phyloP scores from a whole-genome alignment of 2,888 invertebrate genomes.

The Sturmia bella region DNA sequence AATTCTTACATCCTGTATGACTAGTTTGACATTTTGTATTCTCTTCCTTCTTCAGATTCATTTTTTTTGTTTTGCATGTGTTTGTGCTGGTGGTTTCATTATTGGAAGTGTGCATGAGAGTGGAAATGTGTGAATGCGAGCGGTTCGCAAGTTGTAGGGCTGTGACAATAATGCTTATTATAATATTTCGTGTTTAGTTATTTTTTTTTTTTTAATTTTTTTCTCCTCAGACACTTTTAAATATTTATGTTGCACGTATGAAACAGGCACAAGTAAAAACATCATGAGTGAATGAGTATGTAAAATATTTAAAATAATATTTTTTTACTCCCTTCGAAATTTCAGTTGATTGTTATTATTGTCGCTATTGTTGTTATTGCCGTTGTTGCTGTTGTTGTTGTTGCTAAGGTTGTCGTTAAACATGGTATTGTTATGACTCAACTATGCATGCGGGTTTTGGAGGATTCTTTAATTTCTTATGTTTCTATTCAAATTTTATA shows the following conservation, averaged over 20 bases:
- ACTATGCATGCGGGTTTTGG: slow-evolving; percentile 62
- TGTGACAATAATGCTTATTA: slow-evolving; percentile 80
- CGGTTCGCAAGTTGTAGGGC: slow-evolving; percentile 69
- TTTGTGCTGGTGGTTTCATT: slow-evolving; percentile 46
- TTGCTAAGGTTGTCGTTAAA: slow-evolving; percentile 52
- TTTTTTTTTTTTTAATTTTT: slow-evolving; percentile 47
- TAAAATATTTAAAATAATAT: slow-evolving; percentile 61
- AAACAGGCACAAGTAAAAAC: slow-evolving; percentile 47
- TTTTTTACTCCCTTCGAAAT: slow-evolving; percentile 55
- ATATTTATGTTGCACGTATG: slow-evolving; percentile 24
- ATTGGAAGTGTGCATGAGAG: slow-evolving; percentile 29
- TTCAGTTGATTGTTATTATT: slow-evolving; percentile 68
- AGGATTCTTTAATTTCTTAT: slow-evolving; percentile 50
- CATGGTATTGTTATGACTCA: slow-evolving; percentile 62
- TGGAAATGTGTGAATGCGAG: not conserved
- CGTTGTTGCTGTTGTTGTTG: slow-evolving; percentile 29
- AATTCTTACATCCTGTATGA: slow-evolving; percentile 62
- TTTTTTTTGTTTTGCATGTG: slow-evolving; percentile 2
- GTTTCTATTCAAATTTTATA: slow-evolving; percentile 61
- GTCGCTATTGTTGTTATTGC: slow-evolving; percentile 20
- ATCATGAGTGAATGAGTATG: slow-evolving; percentile 26
- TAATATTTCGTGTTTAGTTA: slow-evolving; percentile 77
- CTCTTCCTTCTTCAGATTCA: slow-evolving; percentile 50
- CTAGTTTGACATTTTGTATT: slow-evolving; percentile 62
- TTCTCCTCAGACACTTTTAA: slow-evolving; percentile 5